Conservation (phyloP, 2,797 vertebrate genomes). For the Discoglossus pictus region DNA sequence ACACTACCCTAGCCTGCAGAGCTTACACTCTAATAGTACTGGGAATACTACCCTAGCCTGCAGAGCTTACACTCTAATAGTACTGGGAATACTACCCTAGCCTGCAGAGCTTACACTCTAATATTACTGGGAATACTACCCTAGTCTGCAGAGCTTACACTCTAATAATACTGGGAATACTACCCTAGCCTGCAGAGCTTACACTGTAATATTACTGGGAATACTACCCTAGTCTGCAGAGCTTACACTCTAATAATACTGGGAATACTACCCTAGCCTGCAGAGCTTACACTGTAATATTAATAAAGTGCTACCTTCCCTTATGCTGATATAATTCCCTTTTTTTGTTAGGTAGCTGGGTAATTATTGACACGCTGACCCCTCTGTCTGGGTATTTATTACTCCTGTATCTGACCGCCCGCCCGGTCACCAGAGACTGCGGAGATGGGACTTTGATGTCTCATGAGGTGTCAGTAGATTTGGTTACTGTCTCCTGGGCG, state of each 20-base stretch:
- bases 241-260: not conserved
- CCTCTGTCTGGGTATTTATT: too few relatives aligned
- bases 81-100: too few relatives aligned
- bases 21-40: slow-evolving; percentile 5
- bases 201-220: not conserved
- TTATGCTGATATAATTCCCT: too few relatives aligned
- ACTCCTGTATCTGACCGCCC: too few relatives aligned
- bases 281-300: not conserved
- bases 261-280: not conserved
- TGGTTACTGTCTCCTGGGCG: too few relatives aligned
- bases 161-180: too few relatives aligned
- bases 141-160: not conserved
- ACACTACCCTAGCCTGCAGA: not conserved
- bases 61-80: slow-evolving; percentile 7
- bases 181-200: not conserved
- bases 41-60: not conserved
- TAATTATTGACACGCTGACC: too few relatives aligned
- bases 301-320: not conserved
- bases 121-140: not conserved
- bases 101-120: slow-evolving; percentile 12
- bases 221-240: not conserved
- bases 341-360: too few relatives aligned
- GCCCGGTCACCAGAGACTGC: too few relatives aligned
- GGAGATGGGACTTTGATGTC: too few relatives aligned
- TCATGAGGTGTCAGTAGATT: too few relatives aligned